Base-by-base conservation (phyloP, 1,140 invertebrate genomes). In the Procambarus virginalis region DNA sequence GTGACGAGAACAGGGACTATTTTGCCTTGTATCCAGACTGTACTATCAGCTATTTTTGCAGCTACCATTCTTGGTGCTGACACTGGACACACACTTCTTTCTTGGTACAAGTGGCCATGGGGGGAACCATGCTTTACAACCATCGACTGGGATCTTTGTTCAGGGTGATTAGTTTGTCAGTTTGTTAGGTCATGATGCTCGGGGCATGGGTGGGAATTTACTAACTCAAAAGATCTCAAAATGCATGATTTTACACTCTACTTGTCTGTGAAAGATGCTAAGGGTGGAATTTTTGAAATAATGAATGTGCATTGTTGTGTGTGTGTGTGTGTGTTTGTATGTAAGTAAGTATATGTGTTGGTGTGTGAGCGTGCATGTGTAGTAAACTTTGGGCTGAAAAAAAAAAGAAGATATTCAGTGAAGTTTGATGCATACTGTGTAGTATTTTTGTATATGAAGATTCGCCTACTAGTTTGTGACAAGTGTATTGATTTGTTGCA, bases 391-490 rank as follows among this genome's bases (percentile, higher is more conserved):
- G 78, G 49, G 55, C 49, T 55, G 78, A 20, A 75, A 77, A 55
- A 34, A 34, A 34, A 34, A 34, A 45, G 70, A 76, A 60, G 58
- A 89, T 64, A 34, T 89, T 89, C 80, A 83, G 70, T 82, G 49
- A 89, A 77, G 81, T 88, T 75, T 73, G 75, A 82, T 89, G 87
- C 87, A 83, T 89, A 89, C 87, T 89, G 87, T 84, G 82, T 86
- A 83, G 87, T 89, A 89, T 89, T 89, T 89, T 89, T 89, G 87
- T 89, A 89, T 89, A 83, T 83, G 80, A 89, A 82, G 87, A 89
- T 83, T 89, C 80, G 87, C 87, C 87, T 89, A 89, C 87, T 89
- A 88, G 86, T 88, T 88, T 88, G 80, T 89, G 80, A 89, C 80
- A 89, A 64, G 87, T 89, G 80, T 89, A 83, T 89, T 83, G 68